Percentiles rank a stretch among this genome's conserved stretches.
Evolutionary conservation across 2,888 invertebrate species (phyloP).

Genomic region (Campopleginae sp.): DNA sequence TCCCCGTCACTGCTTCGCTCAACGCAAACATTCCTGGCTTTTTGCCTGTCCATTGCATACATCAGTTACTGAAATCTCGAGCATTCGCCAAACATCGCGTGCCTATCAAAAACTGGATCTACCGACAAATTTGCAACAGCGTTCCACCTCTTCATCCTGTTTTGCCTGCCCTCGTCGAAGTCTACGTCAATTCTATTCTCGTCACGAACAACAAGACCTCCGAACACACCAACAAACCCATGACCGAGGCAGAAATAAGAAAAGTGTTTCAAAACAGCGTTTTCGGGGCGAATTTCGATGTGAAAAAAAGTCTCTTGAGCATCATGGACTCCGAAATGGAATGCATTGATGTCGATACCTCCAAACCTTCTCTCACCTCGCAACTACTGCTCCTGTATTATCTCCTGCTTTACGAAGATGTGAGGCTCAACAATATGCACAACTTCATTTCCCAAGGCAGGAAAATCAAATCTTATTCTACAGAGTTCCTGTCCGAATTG

Average conservation of each 20-base stretch:
- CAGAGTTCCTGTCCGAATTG: slow-evolving; percentile 94
- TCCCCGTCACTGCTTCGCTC: slow-evolving; percentile 95
- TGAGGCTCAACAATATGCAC: slow-evolving; percentile 90
- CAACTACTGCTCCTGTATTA: slow-evolving; percentile 96
- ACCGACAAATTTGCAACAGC: slow-evolving; percentile 95
- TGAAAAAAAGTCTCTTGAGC: slow-evolving; percentile 81
- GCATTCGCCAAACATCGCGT: slow-evolving; percentile 98
- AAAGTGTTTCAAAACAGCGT: slow-evolving; percentile 92
- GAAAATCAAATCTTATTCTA: slow-evolving; percentile 93
- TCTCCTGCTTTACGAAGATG: slow-evolving; percentile 96
- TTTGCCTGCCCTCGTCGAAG: slow-evolving; percentile 96
- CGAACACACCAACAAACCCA: slow-evolving; percentile 95
- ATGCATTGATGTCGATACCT: slow-evolving; percentile 85
- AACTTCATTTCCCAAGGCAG: slow-evolving; percentile 88
- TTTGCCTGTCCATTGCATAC: slow-evolving; percentile 97
- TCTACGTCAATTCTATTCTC: slow-evolving; percentile 96
- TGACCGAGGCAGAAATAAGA: slow-evolving; percentile 95
- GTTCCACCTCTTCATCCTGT: slow-evolving; percentile 97
- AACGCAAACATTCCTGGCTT: slow-evolving; percentile 96
- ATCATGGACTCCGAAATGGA: slow-evolving; percentile 87
- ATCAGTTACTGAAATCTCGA: slow-evolving; percentile 96
- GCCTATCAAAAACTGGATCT: slow-evolving; percentile 98
- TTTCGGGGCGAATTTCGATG: slow-evolving; percentile 90
- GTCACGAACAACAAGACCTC: slow-evolving; percentile 88
- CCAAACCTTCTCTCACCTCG: slow-evolving; percentile 90